Base-by-base conservation (phyloP, 2,888 invertebrate genomes). In the Latrodectus hesperus region DNA sequence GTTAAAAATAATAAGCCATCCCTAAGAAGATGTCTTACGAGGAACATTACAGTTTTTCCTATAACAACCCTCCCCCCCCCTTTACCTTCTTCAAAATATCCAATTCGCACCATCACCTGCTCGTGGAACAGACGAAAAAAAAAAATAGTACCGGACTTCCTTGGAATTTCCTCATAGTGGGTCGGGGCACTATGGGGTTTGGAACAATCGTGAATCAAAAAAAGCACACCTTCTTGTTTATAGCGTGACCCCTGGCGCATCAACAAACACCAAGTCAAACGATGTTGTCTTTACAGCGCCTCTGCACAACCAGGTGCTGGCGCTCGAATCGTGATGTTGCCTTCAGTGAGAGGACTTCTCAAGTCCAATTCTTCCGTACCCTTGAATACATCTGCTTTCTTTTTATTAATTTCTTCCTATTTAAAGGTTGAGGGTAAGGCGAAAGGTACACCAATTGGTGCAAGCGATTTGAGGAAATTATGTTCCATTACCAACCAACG, bases 171-270 rank as follows among this genome's bases (percentile, higher is more conserved):
- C n/a, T 60, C 12, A 10, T 12, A 60, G 60, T 60, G n/a, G 60
- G 60, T 60, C 60, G 60, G 38, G n/a, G n/a, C 60, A 60, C 60
- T 60, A 60, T 60, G 60, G 38, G 10, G 60, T 60, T 60, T 60
- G 60, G 60, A 12, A 11, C 22, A 6, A 16, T 60, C 60, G 60
- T 60, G 60, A 12, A 60, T 10, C 60, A 12, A 60, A 16, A 60
- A 38, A 60, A 60, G n/a, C 60, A 60, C 60, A 60, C 60, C 60
- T 60, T 60, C 16, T 60, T 60, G 60, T 60, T 60, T 60, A 60
- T 60, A n/a, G 10, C 60, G n/a, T 60, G 60, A 60, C 60, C 60
- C n/a, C n/a, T 60, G 22, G 38, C 38, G 2, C 38, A 38, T 38
- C 60, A 16, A 60, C 60, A 60, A 60, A 60, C 60, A 60, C 5